Conservation (phyloP, 2,888 invertebrate species). For the Lathronympha strigana region DNA sequence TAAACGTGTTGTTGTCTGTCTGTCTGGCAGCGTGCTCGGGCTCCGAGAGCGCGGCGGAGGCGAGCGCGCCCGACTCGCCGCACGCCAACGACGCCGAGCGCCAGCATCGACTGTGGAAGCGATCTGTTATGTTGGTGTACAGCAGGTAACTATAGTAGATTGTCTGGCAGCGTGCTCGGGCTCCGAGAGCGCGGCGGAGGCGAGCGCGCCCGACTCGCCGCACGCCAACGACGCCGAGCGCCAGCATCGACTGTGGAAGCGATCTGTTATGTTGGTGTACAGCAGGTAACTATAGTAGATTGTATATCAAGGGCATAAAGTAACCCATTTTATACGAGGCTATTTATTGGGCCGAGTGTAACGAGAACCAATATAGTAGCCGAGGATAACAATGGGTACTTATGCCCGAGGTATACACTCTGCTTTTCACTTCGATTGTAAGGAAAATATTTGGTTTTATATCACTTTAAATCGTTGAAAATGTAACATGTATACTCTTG, state of each 20-base stretch:
- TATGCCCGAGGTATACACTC: no score
- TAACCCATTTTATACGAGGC: no score
- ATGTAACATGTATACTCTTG: no score
- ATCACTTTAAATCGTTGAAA: no score
- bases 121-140: slow-evolving; percentile 93
- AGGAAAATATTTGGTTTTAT: no score
- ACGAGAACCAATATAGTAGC: no score
- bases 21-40: slow-evolving; percentile 70
- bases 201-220: slow-evolving; percentile 53
- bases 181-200: slow-evolving; percentile 63
- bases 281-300: no score
- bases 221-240: slow-evolving; percentile 87
- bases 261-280: slow-evolving; percentile 93
- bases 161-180: background rate
- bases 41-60: slow-evolving; percentile 73
- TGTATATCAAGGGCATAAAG: no score
- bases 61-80: slow-evolving; percentile 73
- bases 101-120: slow-evolving; percentile 94
- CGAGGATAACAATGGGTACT: no score
- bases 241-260: slow-evolving; percentile 94
- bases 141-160: slow-evolving; percentile 68
- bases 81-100: slow-evolving; percentile 87
- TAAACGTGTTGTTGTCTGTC: background rate
- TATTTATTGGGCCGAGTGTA: no score
- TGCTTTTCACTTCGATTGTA: no score